phyloP scores from a whole-genome alignment of 2,113 vertebrate species.

The Dipodomys spectabilis region DNA sequence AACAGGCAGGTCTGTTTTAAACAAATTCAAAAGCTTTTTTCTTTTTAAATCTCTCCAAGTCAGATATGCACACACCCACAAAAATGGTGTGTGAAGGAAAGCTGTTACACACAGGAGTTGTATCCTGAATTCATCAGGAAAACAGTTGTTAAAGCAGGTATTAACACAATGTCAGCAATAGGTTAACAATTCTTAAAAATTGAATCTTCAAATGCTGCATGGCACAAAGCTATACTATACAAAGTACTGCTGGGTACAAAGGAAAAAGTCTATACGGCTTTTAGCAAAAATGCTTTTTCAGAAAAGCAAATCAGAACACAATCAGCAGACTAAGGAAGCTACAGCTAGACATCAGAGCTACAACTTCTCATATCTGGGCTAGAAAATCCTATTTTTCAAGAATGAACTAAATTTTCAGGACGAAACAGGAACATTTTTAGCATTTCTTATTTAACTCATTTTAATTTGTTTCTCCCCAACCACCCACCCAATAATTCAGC shows the following conservation, averaged over 20 bases:
- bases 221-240: constrained; percentile 51
- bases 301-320: constrained; percentile 52
- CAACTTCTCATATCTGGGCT: constrained; percentile 33
- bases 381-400: constrained; percentile 54
- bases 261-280: neutral
- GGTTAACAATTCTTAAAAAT: constrained; percentile 62
- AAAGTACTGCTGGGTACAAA: constrained; percentile 46
- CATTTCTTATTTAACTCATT: constrained; percentile 77
- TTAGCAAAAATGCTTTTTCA: constrained; percentile 56
- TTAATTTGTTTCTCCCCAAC: constrained; percentile 50
- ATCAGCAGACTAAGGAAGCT: constrained; percentile 53
- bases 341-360: constrained; percentile 48
- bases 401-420: constrained; percentile 66
- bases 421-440: constrained; percentile 74
- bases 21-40: constrained; percentile 73
- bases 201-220: constrained; percentile 24
- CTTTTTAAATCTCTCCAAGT: neutral
- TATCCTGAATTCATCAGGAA: constrained; percentile 76
- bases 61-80: constrained; percentile 82
- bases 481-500: constrained; percentile 52
- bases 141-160: constrained; percentile 48
- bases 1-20: constrained; percentile 66
- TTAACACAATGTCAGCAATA: constrained; percentile 47
- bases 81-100: constrained; percentile 46
- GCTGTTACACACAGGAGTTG: constrained; percentile 42